These are phyloP conservation scores for Anagyrus pseudococci DNA, from an alignment of 2,888 invertebrate genomes.

Conservation along the genomic window DNA sequence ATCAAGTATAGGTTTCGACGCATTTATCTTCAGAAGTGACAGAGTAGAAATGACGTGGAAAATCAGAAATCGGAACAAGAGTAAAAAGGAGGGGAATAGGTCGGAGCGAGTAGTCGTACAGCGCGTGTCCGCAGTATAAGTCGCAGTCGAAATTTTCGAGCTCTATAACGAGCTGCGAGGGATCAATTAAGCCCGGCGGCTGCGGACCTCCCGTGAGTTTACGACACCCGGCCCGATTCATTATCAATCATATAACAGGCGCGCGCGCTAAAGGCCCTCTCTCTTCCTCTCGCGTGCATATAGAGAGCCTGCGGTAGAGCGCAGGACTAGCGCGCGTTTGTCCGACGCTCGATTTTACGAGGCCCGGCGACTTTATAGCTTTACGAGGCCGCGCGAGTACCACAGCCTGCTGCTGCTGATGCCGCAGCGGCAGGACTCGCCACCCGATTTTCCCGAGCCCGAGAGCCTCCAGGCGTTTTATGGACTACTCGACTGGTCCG, in stretches of 20 bases:
- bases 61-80: no score
- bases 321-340: constrained; percentile 20
- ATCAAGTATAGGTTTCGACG: no score
- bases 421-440: constrained; percentile 45
- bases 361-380: constrained; percentile 39
- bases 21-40: no score
- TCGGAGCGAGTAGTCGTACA: no score
- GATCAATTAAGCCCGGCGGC: constrained; percentile 43
- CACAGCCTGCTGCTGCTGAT: constrained; percentile 50
- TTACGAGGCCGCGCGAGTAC: constrained; percentile 41
- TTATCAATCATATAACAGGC: constrained; percentile 46
- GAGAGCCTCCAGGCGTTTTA: constrained; percentile 24
- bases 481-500: no score
- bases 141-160: background rate
- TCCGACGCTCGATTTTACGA: constrained; percentile 42
- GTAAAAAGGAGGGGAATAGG: no score
- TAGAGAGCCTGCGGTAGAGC: background rate
- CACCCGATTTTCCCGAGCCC: constrained; percentile 8
- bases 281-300: no score
- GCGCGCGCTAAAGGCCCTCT: constrained; percentile 8
- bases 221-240: constrained; percentile 42
- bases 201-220: constrained; percentile 46
- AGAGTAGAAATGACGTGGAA: no score
- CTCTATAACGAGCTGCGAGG: constrained; percentile 21
- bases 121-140: no score